phyloP scores from a whole-genome alignment of 92 coral and sea anemone genomes.

The Palythoa grandis region DNA sequence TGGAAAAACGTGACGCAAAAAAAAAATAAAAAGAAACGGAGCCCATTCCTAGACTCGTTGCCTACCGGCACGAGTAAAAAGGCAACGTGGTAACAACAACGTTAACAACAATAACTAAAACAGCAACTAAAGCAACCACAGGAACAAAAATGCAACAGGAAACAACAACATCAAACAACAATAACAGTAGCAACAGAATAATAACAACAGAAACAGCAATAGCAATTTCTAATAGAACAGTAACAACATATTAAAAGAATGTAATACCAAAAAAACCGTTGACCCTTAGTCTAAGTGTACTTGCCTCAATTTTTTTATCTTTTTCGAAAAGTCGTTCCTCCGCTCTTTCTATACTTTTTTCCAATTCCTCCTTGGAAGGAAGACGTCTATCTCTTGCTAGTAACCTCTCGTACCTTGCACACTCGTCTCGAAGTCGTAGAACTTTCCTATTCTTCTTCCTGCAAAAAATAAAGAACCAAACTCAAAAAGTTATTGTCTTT shows the following conservation, averaged over 20 bases:
- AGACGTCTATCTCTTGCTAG: slow-evolving; percentile 47
- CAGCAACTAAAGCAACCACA: no score
- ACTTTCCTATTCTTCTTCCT: slow-evolving; percentile 62
- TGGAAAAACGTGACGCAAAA: no score
- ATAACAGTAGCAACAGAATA: no score
- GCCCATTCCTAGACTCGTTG: no score
- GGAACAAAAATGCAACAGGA: no score
- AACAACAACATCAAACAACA: no score
- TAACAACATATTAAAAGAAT: neutral
- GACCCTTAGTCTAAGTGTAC: neutral
- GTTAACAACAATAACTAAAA: no score
- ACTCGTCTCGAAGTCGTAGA: slow-evolving; percentile 56
- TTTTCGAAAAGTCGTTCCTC: slow-evolving; percentile 38
- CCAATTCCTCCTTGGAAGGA: slow-evolving; percentile 59
- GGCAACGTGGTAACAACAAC: no score
- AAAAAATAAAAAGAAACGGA: no score
- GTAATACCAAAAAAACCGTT: neutral
- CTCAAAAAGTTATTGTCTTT: neutral
- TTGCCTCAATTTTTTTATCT: slow-evolving; percentile 55
- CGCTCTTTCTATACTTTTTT: slow-evolving; percentile 56
- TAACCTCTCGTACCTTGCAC: slow-evolving; percentile 44
- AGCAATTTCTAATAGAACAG: no score
- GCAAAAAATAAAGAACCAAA: neutral
- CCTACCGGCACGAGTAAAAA: no score
- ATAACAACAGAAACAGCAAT: no score